Conservation (phyloP, 2,797 vertebrate species). For the Knipowitschia caucasica region DNA sequence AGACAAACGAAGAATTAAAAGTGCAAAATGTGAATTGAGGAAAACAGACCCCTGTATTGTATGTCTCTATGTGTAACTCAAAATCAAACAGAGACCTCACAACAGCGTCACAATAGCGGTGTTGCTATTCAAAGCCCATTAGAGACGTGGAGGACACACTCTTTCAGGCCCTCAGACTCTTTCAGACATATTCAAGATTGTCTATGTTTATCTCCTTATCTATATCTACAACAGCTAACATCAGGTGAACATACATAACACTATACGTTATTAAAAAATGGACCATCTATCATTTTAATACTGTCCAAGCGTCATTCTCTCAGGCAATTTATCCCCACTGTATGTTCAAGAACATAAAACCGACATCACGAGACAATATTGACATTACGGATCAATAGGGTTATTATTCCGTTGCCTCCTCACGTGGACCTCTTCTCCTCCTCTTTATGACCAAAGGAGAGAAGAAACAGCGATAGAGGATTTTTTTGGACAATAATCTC, state of each 20-base stretch:
- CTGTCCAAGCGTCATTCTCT: background rate
- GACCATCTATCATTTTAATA: background rate
- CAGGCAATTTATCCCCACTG: background rate
- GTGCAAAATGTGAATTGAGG: background rate
- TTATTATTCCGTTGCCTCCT: background rate
- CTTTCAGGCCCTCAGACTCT: background rate
- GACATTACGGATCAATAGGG: constrained; percentile 1
- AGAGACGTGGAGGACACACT: background rate
- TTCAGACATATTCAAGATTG: background rate
- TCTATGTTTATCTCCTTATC: background rate
- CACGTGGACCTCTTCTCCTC: background rate
- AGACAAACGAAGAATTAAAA: background rate
- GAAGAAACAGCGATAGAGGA: background rate
- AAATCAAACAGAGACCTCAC: too few species aligned
- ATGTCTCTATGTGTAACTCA: too few species aligned
- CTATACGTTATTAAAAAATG: background rate
- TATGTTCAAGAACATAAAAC: background rate
- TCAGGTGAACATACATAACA: background rate
- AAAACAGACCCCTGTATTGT: background rate
- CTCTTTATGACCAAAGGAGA: background rate
- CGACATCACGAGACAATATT: background rate
- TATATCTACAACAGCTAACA: background rate
- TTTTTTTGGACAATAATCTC: background rate
- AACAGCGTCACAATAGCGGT: too few species aligned
- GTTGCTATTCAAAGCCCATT: background rate